phyloP scores from a whole-genome alignment of 2,113 vertebrate species.

The Donacobius atricapilla region DNA sequence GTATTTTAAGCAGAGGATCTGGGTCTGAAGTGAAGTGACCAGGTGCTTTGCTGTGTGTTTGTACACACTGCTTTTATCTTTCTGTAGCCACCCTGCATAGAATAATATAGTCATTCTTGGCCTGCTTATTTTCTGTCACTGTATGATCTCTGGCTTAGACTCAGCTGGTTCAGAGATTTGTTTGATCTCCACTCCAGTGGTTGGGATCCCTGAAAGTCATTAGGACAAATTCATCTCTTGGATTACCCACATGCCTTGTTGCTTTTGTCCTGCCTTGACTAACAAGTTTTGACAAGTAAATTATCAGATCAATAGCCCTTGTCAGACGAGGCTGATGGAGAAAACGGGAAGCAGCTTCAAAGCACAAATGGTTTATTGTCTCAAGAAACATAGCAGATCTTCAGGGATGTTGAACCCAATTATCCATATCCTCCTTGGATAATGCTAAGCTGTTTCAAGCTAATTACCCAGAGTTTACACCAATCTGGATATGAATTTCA shows the following conservation, averaged over 20 bases:
- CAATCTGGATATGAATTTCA: constrained; percentile 60
- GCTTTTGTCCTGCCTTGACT: constrained; percentile 51
- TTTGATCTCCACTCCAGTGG: not conserved
- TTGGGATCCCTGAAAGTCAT: constrained; percentile 35
- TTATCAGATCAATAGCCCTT: constrained; percentile 64
- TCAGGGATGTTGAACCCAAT: constrained; percentile 67
- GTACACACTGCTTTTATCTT: not conserved
- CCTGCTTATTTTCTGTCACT: not conserved
- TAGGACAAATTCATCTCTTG: constrained; percentile 40
- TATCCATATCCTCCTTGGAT: constrained; percentile 64
- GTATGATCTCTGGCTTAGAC: not conserved
- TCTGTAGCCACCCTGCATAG: not conserved
- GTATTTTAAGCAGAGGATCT: not conserved
- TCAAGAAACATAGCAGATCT: constrained; percentile 56
- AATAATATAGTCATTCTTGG: not conserved
- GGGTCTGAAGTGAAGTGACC: not conserved
- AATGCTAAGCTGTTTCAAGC: constrained; percentile 63
- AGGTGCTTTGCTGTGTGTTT: not conserved
- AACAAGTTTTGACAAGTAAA: constrained; percentile 70
- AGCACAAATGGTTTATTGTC: constrained; percentile 59
- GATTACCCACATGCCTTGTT: constrained; percentile 54
- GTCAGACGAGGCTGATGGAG: constrained; percentile 35
- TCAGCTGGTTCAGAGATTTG: not conserved
- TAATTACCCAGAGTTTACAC: constrained; percentile 65
- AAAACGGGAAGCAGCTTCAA: constrained; percentile 26